phyloP scores from a whole-genome alignment of 2,888 invertebrate species.

The Girardia tigrina region DNA sequence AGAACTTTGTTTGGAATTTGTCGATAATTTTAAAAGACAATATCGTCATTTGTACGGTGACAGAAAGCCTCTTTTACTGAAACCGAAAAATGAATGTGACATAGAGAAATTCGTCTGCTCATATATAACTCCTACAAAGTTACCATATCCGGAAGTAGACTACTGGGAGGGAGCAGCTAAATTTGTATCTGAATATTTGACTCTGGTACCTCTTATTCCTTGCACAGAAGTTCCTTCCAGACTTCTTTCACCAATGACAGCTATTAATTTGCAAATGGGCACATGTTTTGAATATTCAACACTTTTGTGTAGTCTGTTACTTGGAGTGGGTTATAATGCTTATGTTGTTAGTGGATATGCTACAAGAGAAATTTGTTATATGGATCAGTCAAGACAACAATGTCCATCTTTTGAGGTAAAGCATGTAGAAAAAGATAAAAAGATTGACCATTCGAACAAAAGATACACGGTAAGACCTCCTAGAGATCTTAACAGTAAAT shows the following conservation, averaged over 20 bases:
- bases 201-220: slow-evolving; percentile 60
- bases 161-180: slow-evolving; percentile 62
- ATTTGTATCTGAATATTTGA: slow-evolving; percentile 66
- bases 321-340: slow-evolving; percentile 70
- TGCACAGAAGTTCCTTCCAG: slow-evolving; percentile 48
- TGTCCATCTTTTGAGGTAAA: slow-evolving; percentile 41
- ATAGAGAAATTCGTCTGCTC: slow-evolving; percentile 74
- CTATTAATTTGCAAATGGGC: slow-evolving; percentile 61
- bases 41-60: slow-evolving; percentile 50
- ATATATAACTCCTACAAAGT: slow-evolving; percentile 63
- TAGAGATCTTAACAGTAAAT: slow-evolving; percentile 47
- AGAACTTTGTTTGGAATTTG: slow-evolving; percentile 46
- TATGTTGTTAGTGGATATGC: slow-evolving; percentile 76
- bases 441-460: slow-evolving; percentile 39
- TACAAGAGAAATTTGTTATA: slow-evolving; percentile 59
- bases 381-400: slow-evolving; percentile 47
- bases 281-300: slow-evolving; percentile 72
- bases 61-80: slow-evolving; percentile 48
- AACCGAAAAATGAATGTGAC: slow-evolving; percentile 41
- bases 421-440: background rate
- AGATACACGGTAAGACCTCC: slow-evolving; percentile 50
- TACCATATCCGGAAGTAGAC: slow-evolving; percentile 61
- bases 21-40: slow-evolving; percentile 50
- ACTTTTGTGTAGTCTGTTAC: slow-evolving; percentile 65
- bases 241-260: slow-evolving; percentile 60